These are phyloP conservation scores for Musca vetustissima DNA, from an alignment of 1,140 invertebrate genomes.

Conservation along the genomic window DNA sequence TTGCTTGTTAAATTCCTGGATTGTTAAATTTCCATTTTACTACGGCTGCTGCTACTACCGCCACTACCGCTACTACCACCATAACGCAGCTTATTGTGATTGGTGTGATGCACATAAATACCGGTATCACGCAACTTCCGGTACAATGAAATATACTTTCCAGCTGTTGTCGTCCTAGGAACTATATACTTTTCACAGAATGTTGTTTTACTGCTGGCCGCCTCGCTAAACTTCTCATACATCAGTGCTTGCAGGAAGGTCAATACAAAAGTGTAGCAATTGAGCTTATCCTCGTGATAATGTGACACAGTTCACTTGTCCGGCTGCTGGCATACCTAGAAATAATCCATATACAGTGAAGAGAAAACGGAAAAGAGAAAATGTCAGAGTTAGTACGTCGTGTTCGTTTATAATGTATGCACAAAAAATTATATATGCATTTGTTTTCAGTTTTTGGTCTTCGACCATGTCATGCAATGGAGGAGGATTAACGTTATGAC, in stretches of 20 bases:
- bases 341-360: too few relatives aligned
- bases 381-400: neutral
- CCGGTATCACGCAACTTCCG: slow-evolving; percentile 63
- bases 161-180: slow-evolving; percentile 71
- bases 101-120: slow-evolving; percentile 57
- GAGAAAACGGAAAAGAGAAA: neutral
- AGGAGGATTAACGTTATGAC: too few relatives aligned
- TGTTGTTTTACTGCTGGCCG: slow-evolving; percentile 61
- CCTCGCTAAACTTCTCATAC: slow-evolving; percentile 64
- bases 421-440: too few relatives aligned
- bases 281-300: slow-evolving; percentile 73
- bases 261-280: slow-evolving; percentile 80
- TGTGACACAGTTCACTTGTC: slow-evolving; percentile 65
- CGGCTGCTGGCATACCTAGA: slow-evolving; percentile 64
- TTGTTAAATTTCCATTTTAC: slow-evolving; percentile 27
- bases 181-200: slow-evolving; percentile 77
- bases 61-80: neutral
- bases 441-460: too few relatives aligned
- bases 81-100: slow-evolving; percentile 13
- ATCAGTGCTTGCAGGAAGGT: slow-evolving; percentile 69
- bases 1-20: slow-evolving; percentile 27
- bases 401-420: too few relatives aligned
- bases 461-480: too few relatives aligned
- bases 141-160: slow-evolving; percentile 80
- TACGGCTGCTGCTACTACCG: neutral